Base-by-base conservation (phyloP, 2,113 vertebrate species). In the Cephalopholis sonnerati region DNA sequence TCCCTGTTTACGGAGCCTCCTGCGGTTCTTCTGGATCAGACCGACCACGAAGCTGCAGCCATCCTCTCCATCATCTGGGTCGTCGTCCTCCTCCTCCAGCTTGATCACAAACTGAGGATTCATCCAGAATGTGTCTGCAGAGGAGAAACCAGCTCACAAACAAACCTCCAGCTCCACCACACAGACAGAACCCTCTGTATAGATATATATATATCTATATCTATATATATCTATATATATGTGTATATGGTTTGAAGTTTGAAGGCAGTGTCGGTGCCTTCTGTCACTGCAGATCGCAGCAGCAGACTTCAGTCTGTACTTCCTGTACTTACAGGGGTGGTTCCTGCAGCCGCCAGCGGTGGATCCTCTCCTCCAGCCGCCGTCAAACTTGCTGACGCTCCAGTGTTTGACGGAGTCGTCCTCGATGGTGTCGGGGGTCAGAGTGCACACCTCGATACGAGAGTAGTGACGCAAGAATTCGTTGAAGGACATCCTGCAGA, bases 311-410 rank as follows among this genome's bases (percentile, higher is more conserved):
- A 36, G 32, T 36, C 32, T 36, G 32, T 36, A 44, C 41, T 44
- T 20, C 22, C 4, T 8, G 53, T 12, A 81, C 94, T 90, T 16
- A 95, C 94, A 87, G 11, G 97, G 94, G 72, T 96, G 93, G 91
- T 99, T 99, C 82, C 98, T 93, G 95, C 98, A 99, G 77, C 98
- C 97, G 1, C 98, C 98, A 0, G 98, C 98, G 0, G 98, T 99
- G 77, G 97, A 97, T 39, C 98, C 98, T 66, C 90, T 92, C 78
- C 98, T 95, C 98, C 98, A 99, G 89, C 74, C 96, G 41, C 98
- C 97, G 0, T 97, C 96, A 48, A 96, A 96, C 91, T 97, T 97
- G 82, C 90, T 92, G 82, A 98, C 94, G 4, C 96, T 97, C 98
- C 98, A 99, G 66, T 97, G 97, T 89, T 97, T 97, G 79, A 96